phyloP scores from a whole-genome alignment of 2,888 invertebrate genomes.

The Onthophagus sagittarius region DNA sequence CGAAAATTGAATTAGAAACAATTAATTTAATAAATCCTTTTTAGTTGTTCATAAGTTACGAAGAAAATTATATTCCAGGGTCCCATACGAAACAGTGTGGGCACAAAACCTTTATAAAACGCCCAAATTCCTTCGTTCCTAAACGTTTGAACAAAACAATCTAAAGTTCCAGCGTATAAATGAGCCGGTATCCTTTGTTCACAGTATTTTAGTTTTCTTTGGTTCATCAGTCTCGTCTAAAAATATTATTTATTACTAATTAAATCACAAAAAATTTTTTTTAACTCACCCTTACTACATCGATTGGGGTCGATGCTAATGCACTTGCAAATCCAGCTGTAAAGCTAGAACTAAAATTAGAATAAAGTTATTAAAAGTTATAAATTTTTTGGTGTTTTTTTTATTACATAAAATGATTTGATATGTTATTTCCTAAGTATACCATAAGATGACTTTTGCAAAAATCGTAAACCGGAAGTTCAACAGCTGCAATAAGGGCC shows the following conservation, averaged over 20 bases:
- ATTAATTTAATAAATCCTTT: conserved; percentile 58
- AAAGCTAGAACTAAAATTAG: conserved; percentile 72
- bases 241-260: conserved; percentile 36
- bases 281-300: conserved; percentile 78
- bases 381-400: conserved; percentile 5
- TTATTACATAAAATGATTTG: conserved; percentile 81
- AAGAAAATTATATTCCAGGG: conserved; percentile 98
- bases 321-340: conserved; percentile 90
- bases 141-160: conserved; percentile 68
- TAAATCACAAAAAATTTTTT: too few relatives aligned
- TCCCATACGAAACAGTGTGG: conserved; percentile 93
- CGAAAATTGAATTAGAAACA: not conserved
- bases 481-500: conserved; percentile 89
- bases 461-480: conserved; percentile 90
- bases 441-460: conserved; percentile 72
- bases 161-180: conserved; percentile 78
- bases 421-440: conserved; percentile 71
- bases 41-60: conserved; percentile 88
- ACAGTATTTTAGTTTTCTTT: conserved; percentile 57
- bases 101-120: conserved; percentile 91
- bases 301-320: conserved; percentile 89
- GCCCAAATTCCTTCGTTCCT: conserved; percentile 82
- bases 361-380: not conserved
- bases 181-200: conserved; percentile 53
- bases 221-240: conserved; percentile 93